Evolutionary conservation across 2,797 vertebrate species (phyloP).

Genomic region (Picus viridis): DNA sequence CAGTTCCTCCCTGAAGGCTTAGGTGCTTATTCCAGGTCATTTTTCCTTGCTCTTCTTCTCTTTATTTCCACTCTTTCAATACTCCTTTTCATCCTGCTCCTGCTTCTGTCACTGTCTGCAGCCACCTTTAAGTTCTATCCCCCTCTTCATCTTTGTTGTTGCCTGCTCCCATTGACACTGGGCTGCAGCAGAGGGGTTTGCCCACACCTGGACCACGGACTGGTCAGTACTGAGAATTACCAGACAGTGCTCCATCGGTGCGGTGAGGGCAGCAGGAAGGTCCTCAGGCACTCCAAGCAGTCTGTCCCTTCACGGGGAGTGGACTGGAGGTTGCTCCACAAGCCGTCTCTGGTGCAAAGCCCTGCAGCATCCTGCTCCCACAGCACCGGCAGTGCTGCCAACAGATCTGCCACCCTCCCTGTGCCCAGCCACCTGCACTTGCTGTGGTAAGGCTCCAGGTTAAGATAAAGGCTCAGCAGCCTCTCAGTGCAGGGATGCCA

Average conservation of each 20-base stretch:
- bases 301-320: accelerated
- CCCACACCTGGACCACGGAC: accelerated
- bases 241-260: accelerated
- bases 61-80: background rate
- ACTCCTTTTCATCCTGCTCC: background rate
- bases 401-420: background rate
- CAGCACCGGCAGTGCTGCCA: background rate
- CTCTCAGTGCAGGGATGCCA: background rate
- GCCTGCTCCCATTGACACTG: background rate
- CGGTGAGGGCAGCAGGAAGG: background rate
- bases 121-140: background rate
- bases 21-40: background rate
- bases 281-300: background rate
- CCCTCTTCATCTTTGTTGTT: background rate
- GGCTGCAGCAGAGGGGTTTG: background rate
- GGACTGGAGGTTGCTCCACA: background rate
- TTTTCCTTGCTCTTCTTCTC: background rate
- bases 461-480: background rate
- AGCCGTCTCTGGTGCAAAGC: background rate
- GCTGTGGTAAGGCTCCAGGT: background rate
- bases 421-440: background rate
- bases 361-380: background rate
- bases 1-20: background rate
- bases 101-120: accelerated
- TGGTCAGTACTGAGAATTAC: background rate